These are phyloP conservation scores for Lathamus discolor DNA, from an alignment of 2,113 vertebrate species.

Conservation along the genomic window DNA sequence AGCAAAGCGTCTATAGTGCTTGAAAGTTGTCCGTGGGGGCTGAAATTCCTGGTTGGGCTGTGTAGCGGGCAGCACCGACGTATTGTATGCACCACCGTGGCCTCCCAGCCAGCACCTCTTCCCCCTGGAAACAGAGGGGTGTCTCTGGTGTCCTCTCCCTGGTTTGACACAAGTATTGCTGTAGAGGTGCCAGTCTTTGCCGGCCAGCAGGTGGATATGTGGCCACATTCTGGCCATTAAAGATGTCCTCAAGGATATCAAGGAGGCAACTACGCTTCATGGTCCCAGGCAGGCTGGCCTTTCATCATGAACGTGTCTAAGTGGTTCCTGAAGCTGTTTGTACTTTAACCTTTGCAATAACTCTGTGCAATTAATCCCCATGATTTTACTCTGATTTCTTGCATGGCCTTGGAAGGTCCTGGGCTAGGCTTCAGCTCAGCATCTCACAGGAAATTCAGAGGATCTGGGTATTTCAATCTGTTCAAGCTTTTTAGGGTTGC, in stretches of 20 bases:
- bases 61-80: rapidly evolving
- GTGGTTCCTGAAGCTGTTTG: not conserved
- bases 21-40: not conserved
- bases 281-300: not conserved
- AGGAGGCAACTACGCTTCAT: not conserved
- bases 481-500: not conserved
- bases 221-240: rapidly evolving
- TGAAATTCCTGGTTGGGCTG: not conserved
- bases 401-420: not conserved
- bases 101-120: not conserved
- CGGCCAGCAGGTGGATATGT: rapidly evolving
- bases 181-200: not conserved
- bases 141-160: not conserved
- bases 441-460: not conserved
- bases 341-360: not conserved
- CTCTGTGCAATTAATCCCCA: rapidly evolving
- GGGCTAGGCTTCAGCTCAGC: not conserved
- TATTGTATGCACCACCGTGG: rapidly evolving
- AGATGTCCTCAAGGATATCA: not conserved
- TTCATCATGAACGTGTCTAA: rapidly evolving
- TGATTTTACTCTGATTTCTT: not conserved
- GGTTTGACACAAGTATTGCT: rapidly evolving
- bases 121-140: not conserved
- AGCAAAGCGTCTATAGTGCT: not conserved
- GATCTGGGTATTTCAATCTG: not conserved